Evolutionary conservation across 2,888 invertebrate genomes (phyloP).

Genomic region (Lumbricus terrestris): DNA sequence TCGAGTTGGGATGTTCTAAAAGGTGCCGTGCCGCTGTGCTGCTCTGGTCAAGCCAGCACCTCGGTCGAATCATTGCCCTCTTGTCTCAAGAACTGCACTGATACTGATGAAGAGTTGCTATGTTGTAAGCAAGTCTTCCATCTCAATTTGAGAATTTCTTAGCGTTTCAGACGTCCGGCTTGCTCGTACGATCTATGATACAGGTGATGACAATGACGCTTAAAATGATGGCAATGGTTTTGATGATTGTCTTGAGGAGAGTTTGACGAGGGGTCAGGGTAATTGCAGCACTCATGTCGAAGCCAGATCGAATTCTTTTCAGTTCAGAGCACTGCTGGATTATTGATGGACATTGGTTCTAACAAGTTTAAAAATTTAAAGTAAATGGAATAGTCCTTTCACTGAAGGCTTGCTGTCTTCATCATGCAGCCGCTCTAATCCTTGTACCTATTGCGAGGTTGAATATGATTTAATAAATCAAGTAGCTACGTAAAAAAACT

Average conservation of each 20-base stretch:
- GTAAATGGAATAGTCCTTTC: not conserved
- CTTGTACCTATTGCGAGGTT: too few species aligned
- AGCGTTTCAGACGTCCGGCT: not conserved
- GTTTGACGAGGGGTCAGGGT: too few species aligned
- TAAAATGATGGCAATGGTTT: too few species aligned
- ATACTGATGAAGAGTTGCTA: too few species aligned
- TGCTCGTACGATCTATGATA: not conserved
- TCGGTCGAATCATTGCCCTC: not conserved
- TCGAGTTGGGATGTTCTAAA: not conserved
- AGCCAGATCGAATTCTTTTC: too few species aligned
- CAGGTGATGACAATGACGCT: not conserved
- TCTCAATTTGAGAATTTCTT: too few species aligned
- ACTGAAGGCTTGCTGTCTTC: too few species aligned
- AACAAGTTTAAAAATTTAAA: not conserved
- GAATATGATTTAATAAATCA: too few species aligned
- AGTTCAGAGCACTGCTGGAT: too few species aligned
- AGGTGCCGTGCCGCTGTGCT: not conserved
- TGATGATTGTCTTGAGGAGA: not conserved
- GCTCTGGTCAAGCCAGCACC: not conserved
- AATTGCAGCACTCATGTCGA: too few species aligned
- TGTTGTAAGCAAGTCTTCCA: too few species aligned
- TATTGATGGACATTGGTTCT: not conserved
- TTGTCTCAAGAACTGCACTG: not conserved
- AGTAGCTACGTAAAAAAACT: not conserved
- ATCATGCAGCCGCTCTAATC: too few species aligned